These are phyloP conservation scores for Sarcophaga caerulescens DNA, from an alignment of 2,888 invertebrate genomes.

Conservation along the genomic window DNA sequence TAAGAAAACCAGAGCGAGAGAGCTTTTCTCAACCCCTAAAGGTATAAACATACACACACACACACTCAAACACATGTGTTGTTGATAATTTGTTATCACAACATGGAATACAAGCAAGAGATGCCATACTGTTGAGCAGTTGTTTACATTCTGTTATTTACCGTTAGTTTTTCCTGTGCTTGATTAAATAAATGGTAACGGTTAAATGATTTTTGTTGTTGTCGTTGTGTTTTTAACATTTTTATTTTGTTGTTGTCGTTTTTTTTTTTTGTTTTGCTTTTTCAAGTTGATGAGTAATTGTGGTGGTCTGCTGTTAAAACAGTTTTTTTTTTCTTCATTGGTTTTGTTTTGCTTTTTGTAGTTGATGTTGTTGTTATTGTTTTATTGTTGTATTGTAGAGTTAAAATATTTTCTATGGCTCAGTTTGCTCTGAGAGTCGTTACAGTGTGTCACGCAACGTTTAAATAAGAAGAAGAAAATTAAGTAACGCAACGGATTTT, in stretches of 20 bases:
- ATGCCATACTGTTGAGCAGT: slow-evolving; percentile 8
- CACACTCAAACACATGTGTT: neutral
- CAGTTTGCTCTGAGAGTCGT: slow-evolving; percentile 61
- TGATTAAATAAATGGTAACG: neutral
- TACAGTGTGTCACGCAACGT: slow-evolving; percentile 43
- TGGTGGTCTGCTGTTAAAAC: slow-evolving; percentile 40
- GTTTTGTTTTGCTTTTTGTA: slow-evolving; percentile 15
- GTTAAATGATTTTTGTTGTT: neutral
- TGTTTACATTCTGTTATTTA: slow-evolving; percentile 23
- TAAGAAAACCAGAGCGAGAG: too few species aligned
- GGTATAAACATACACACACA: neutral
- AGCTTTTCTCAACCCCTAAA: neutral
- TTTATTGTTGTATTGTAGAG: neutral
- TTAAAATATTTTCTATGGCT: neutral
- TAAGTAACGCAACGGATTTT: slow-evolving; percentile 34
- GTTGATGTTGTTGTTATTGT: slow-evolving; percentile 4
- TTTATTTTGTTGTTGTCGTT: neutral
- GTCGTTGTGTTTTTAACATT: neutral
- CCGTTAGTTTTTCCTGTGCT: slow-evolving; percentile 32
- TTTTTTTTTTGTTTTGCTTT: neutral
- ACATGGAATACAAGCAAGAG: slow-evolving; percentile 1
- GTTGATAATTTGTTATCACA: neutral
- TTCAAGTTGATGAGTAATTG: slow-evolving; percentile 10
- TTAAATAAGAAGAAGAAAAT: neutral
- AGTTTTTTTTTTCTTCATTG: neutral